Conservation (phyloP, 2,888 invertebrate species). For the Scaptomyza parva region DNA sequence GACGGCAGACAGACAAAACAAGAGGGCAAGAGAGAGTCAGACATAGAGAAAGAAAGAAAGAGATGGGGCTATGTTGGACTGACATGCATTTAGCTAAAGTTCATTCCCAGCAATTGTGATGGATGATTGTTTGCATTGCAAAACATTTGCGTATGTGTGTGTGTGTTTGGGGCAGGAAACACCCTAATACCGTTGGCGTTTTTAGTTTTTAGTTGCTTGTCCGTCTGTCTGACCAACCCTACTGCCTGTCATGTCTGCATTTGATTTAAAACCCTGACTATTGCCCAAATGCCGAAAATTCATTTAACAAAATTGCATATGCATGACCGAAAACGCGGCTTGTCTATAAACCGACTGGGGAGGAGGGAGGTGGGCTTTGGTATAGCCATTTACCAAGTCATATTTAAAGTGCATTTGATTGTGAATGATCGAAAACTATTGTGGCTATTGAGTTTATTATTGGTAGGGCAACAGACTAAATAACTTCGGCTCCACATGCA, state of each 20-base stretch:
- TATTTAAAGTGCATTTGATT: slow-evolving; percentile 31
- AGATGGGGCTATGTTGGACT: slow-evolving; percentile 7
- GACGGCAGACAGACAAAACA: slow-evolving; percentile 30
- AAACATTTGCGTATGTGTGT: slow-evolving; percentile 59
- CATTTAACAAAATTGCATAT: slow-evolving; percentile 65
- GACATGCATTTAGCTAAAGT: slow-evolving; percentile 41
- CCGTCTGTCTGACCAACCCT: slow-evolving; percentile 2
- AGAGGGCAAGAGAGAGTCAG: too few species aligned
- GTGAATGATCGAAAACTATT: slow-evolving; percentile 27
- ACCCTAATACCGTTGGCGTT: slow-evolving; percentile 31
- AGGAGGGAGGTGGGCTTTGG: background rate
- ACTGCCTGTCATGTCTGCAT: slow-evolving; percentile 15
- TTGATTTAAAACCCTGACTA: slow-evolving; percentile 40
- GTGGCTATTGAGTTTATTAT: slow-evolving; percentile 14
- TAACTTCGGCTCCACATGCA: slow-evolving; percentile 4
- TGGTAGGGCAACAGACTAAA: slow-evolving; percentile 5
- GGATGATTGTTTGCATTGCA: slow-evolving; percentile 74
- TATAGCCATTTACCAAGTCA: slow-evolving; percentile 8
- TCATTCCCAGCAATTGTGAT: slow-evolving; percentile 69
- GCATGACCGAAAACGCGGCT: slow-evolving; percentile 38
- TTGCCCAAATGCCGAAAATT: slow-evolving; percentile 60
- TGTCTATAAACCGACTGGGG: background rate
- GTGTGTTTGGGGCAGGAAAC: background rate
- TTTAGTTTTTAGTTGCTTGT: background rate
- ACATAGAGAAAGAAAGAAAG: background rate